phyloP scores from a whole-genome alignment of 2,797 vertebrate species.

The Enteromius paludinosus region DNA sequence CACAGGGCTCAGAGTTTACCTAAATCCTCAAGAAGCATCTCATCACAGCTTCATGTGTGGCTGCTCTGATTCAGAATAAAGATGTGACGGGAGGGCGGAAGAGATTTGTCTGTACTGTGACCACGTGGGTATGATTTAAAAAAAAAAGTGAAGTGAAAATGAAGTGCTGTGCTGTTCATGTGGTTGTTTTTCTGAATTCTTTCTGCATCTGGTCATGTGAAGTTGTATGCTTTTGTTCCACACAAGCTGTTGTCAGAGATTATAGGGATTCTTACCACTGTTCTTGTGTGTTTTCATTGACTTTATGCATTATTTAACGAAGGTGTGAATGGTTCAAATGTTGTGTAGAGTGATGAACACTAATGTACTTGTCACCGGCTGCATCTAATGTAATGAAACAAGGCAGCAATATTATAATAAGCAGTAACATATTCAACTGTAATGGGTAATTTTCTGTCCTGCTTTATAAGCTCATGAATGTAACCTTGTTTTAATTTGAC shows the following conservation, averaged over 20 bases:
- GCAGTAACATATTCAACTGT: background rate
- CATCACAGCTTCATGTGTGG: background rate
- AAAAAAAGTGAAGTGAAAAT: too few relatives aligned
- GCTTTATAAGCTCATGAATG: background rate
- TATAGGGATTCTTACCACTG: background rate
- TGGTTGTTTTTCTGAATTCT: slow-evolving; percentile 3
- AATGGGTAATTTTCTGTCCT: background rate
- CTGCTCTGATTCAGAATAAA: slow-evolving; percentile 34
- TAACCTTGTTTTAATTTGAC: background rate
- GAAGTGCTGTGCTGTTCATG: slow-evolving; percentile 2
- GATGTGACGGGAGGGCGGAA: slow-evolving; percentile 23
- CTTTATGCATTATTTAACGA: background rate
- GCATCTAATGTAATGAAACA: background rate
- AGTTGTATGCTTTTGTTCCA: background rate
- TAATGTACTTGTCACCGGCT: slow-evolving; percentile 3
- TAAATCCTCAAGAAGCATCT: slow-evolving; percentile 21
- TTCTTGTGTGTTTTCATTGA: background rate
- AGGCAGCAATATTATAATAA: background rate
- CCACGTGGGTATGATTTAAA: slow-evolving; percentile 66
- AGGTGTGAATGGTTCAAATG: background rate
- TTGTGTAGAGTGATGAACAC: background rate
- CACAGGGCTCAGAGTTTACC: slow-evolving; percentile 27
- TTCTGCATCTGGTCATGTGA: background rate
- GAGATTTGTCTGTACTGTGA: slow-evolving; percentile 42
- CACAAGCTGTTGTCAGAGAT: background rate